These are phyloP conservation scores for Sesia apiformis DNA, from an alignment of 2,888 invertebrate genomes.

Conservation along the genomic window DNA sequence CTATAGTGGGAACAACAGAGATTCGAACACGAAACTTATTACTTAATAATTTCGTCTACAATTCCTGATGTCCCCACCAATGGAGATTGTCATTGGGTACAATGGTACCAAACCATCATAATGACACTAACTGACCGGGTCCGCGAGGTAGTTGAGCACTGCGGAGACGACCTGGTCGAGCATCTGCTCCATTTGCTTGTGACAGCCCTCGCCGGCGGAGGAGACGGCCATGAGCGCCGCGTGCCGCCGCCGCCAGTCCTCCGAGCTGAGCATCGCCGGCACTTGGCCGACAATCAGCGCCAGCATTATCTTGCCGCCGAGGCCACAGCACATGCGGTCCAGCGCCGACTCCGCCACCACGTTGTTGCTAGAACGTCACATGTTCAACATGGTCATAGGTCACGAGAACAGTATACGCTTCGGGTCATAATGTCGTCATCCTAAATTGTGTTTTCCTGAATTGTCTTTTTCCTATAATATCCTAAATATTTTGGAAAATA, in stretches of 20 bases:
- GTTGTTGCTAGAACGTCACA: conserved; percentile 80
- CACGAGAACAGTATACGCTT: too few relatives aligned
- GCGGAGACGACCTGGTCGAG: conserved; percentile 94
- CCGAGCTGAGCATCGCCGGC: conserved; percentile 88
- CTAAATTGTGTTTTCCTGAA: too few relatives aligned
- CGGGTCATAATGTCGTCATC: too few relatives aligned
- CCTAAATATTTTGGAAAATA: too few relatives aligned
- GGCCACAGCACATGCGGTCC: conserved; percentile 97
- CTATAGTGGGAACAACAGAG: too few relatives aligned
- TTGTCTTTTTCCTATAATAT: too few relatives aligned
- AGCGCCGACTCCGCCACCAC: conserved; percentile 97
- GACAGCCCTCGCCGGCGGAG: conserved; percentile 98
- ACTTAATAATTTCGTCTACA: too few relatives aligned
- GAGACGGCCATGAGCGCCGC: conserved; percentile 99
- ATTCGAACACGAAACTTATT: too few relatives aligned
- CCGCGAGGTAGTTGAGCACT: conserved; percentile 88
- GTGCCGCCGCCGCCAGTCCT: conserved; percentile 92
- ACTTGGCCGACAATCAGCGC: conserved; percentile 90
- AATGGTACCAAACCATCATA: not conserved
- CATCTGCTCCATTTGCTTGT: conserved; percentile 97
- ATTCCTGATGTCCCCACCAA: too few relatives aligned
- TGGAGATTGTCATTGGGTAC: not conserved
- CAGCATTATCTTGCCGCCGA: conserved; percentile 93
- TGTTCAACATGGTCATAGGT: not conserved
- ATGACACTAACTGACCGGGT: conserved; percentile 76